Evolutionary conservation across 2,888 invertebrate species (phyloP), one percentile per base, ranked within the genome.

Genomic region (Opisthograptis luteolata): DNA sequence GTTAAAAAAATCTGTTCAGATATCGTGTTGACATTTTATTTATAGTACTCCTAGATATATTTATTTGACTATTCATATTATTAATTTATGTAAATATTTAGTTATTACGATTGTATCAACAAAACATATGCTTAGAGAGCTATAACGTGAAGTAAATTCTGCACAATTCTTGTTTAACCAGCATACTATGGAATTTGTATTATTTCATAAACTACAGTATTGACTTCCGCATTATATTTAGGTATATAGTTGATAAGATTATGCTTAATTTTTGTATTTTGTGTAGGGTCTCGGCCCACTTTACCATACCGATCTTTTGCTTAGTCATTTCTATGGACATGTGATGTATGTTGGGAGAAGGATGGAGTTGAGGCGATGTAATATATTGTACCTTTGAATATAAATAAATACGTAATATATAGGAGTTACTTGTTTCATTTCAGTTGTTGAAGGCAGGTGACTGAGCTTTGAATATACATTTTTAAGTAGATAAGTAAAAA

Each of bases 351-450:
- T 77, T 80, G 85, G 75, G 79, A 79, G 77, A 81, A 73, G 77
- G 80, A 72, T 72, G 76, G 68, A 78, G 83, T 82, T 80, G 76
- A 76, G 84, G 87, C 84, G 87, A 80, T 89, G 89, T 89, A 89
- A 88, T 87, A 89, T 89, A 89, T 89, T 90, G 89, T 89, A 89
- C 86, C 89, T 89, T 89, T 87, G 80, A 87, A 84, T 88, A 89
- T 88, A 87, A 88, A 89, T 87, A 88, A 88, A 89, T 87, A 89
- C 87, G 84, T 89, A 88, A 88, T 89, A 89, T 88, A 90, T 90
- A 87, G 84, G 84, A 70, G 27, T 44, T 32, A 28, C 37, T 71
- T 58, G 76, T 84, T 83, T 82, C 58, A 76, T 79, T 81, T 66
- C 13, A 27, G n/a, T n/a, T n/a, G n/a, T n/a, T n/a, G n/a, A n/a